A percentile compares a stretch with the other conserved stretches of the same genome.
These are phyloP conservation scores for Synergus gifuensis DNA, from an alignment of 2,888 invertebrate species.

Conservation along the genomic window DNA sequence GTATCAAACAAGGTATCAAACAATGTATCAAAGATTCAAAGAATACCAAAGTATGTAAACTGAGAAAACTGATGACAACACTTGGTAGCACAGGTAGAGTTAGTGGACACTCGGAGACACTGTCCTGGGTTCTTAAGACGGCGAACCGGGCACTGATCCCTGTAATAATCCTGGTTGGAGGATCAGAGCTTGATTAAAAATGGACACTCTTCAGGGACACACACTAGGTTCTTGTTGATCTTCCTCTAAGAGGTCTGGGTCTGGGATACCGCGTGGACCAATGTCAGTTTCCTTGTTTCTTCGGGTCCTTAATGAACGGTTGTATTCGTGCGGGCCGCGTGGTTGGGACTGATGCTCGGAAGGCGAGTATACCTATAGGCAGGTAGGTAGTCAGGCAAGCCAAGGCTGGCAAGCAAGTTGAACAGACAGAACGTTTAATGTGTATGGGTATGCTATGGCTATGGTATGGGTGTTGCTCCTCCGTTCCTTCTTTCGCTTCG, in stretches of 20 bases:
- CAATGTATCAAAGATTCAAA: conserved; percentile 24
- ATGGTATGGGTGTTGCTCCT: conserved; percentile 59
- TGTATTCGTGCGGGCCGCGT: conserved; percentile 76
- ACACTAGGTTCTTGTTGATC: conserved; percentile 41
- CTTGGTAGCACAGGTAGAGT: conserved; percentile 13
- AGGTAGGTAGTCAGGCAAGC: conserved; percentile 55
- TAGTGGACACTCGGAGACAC: neutral
- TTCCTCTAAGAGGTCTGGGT: neutral
- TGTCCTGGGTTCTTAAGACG: neutral
- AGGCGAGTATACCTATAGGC: conserved; percentile 71
- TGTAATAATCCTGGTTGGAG: neutral
- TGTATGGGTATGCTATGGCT: conserved; percentile 50
- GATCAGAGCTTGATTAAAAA: neutral
- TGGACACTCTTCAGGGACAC: neutral
- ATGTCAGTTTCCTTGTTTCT: neutral
- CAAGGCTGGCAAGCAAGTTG: conserved; percentile 41
- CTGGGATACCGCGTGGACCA: conserved; percentile 10
- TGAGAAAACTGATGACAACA: conserved; percentile 12
- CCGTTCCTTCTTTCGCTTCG: conserved; percentile 53
- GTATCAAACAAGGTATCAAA: neutral
- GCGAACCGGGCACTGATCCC: conserved; percentile 4
- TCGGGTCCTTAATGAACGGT: conserved; percentile 70
- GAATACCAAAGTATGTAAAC: conserved; percentile 25
- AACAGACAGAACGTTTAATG: conserved; percentile 47
- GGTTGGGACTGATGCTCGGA: conserved; percentile 74